Percentiles rank a stretch among this genome's conserved stretches.
Evolutionary conservation across 1,140 invertebrate genomes (phyloP).

Genomic region (Drosophila chauvacae): DNA sequence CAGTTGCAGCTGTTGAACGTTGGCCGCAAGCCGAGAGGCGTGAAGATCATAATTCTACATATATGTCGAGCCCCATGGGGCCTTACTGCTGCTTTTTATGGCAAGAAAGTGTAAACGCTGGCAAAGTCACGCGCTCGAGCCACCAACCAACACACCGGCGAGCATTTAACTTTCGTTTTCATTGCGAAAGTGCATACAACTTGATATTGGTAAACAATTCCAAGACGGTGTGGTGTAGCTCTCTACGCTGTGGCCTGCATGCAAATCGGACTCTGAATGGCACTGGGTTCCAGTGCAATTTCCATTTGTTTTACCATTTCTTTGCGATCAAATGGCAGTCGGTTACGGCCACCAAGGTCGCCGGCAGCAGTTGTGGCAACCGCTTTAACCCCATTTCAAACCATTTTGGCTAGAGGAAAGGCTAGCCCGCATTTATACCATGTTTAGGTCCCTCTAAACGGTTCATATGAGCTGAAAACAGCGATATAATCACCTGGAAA

Average conservation of each 20-base stretch:
- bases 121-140: slow-evolving; percentile 67
- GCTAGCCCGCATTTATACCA: slow-evolving; percentile 1
- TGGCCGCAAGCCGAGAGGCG: slow-evolving; percentile 51
- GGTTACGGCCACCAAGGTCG: slow-evolving; percentile 61
- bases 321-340: slow-evolving; percentile 32
- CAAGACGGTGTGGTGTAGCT: slow-evolving; percentile 26
- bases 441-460: slow-evolving; percentile 16
- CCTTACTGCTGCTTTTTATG: slow-evolving; percentile 47
- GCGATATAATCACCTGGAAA: slow-evolving; percentile 41
- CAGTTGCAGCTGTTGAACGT: slow-evolving; percentile 36
- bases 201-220: slow-evolving; percentile 65
- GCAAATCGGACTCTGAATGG: slow-evolving; percentile 37
- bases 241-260: slow-evolving; percentile 35
- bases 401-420: slow-evolving; percentile 23
- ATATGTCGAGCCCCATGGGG: slow-evolving; percentile 24
- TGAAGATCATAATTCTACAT: slow-evolving; percentile 78
- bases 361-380: slow-evolving; percentile 14
- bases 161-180: slow-evolving; percentile 76
- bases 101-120: slow-evolving; percentile 74
- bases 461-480: slow-evolving; percentile 32
- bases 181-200: slow-evolving; percentile 81
- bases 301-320: slow-evolving; percentile 30
- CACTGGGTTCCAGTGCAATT: slow-evolving; percentile 27
- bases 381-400: slow-evolving; percentile 2
- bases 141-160: slow-evolving; percentile 31